Conservation (phyloP, 2,113 vertebrate species). For the Psettodes erumei region DNA sequence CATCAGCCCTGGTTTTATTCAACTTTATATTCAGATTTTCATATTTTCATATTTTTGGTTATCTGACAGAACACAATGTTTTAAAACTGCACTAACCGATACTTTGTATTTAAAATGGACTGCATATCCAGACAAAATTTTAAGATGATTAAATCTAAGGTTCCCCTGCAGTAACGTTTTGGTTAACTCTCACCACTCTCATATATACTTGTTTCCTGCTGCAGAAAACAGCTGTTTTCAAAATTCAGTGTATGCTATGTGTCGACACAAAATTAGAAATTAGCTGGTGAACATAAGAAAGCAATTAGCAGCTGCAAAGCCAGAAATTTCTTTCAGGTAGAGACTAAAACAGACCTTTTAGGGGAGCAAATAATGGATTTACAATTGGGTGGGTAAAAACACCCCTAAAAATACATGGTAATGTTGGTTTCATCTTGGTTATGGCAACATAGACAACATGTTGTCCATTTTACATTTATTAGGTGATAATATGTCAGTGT, state of each 20-base stretch:
- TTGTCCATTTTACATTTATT: background rate
- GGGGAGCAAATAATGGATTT: too few relatives aligned
- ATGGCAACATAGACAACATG: background rate
- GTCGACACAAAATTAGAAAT: background rate
- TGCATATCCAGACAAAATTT: too few relatives aligned
- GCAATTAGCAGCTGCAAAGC: too few relatives aligned
- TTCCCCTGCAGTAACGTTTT: background rate
- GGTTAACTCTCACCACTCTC: background rate
- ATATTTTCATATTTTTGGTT: background rate
- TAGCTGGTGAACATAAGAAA: background rate
- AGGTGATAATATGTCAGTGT: background rate
- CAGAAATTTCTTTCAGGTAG: too few relatives aligned
- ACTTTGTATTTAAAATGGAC: background rate
- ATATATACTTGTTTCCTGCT: background rate
- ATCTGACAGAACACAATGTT: background rate
- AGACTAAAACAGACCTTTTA: background rate
- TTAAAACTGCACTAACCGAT: background rate
- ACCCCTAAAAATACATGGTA: background rate
- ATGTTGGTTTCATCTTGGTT: background rate
- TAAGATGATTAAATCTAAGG: too few relatives aligned
- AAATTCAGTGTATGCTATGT: background rate
- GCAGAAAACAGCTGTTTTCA: background rate
- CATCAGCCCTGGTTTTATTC: background rate
- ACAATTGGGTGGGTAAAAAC: too few relatives aligned
- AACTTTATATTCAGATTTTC: too few relatives aligned